These are phyloP conservation scores for Hirundo rustica DNA, from an alignment of 2,797 vertebrate genomes.

Conservation along the genomic window DNA sequence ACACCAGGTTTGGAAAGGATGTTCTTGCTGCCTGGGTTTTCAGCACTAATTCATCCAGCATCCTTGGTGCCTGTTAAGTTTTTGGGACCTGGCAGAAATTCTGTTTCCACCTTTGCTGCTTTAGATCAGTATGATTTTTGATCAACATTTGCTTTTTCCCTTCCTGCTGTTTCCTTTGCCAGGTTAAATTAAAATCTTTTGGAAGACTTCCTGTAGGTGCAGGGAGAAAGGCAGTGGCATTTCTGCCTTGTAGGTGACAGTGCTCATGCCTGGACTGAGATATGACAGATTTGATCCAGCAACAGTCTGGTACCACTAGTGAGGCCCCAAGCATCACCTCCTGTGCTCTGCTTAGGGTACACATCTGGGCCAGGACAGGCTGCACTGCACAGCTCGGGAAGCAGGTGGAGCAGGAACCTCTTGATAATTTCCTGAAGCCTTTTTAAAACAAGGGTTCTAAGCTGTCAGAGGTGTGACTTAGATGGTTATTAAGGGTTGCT, in stretches of 20 bases:
- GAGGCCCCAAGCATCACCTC: not conserved
- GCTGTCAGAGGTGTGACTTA: not conserved
- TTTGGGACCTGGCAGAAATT: not conserved
- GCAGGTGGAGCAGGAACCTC: not conserved
- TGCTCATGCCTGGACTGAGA: not conserved
- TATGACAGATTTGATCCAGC: not conserved
- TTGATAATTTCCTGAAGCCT: not conserved
- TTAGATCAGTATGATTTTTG: not conserved
- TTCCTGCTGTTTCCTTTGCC: not conserved
- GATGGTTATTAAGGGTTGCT: not conserved
- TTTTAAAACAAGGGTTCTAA: not conserved
- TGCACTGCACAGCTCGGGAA: not conserved
- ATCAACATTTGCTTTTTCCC: not conserved
- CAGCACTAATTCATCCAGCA: not conserved
- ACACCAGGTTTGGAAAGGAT: not conserved
- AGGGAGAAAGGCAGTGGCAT: not conserved
- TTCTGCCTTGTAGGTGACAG: not conserved
- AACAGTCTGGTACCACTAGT: not conserved
- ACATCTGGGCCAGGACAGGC: not conserved
- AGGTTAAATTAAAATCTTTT: not conserved
- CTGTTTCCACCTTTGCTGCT: not conserved
- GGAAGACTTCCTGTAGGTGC: not conserved
- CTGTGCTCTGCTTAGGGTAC: not conserved
- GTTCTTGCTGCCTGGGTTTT: not conserved
- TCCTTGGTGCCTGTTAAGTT: not conserved